These are phyloP conservation scores for Papilio protenor DNA, from an alignment of 2,888 invertebrate species.

Conservation along the genomic window DNA sequence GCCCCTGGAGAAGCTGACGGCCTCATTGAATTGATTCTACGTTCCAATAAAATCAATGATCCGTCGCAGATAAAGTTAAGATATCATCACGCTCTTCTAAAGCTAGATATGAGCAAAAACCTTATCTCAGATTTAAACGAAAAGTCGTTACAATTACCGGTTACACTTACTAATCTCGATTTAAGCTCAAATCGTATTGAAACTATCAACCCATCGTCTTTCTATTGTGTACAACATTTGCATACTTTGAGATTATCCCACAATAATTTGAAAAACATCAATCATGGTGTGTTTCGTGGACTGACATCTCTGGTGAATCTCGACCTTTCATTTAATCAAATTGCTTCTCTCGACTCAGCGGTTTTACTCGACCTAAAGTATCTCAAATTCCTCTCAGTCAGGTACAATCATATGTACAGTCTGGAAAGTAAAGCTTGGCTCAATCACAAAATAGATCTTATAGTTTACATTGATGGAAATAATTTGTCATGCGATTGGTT, in stretches of 20 bases:
- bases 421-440: conserved; percentile 70
- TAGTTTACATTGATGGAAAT: conserved; percentile 70
- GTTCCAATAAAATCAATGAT: conserved; percentile 69
- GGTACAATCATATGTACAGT: conserved; percentile 60
- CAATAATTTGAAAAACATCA: conserved; percentile 61
- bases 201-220: conserved; percentile 65
- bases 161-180: conserved; percentile 60
- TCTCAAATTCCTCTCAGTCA: conserved; percentile 61
- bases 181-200: conserved; percentile 65
- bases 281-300: conserved; percentile 70
- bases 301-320: conserved; percentile 57
- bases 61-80: conserved; percentile 59
- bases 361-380: conserved; percentile 67
- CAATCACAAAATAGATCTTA: conserved; percentile 61
- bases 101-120: conserved; percentile 67
- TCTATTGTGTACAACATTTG: conserved; percentile 58
- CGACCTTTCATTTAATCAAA: conserved; percentile 61
- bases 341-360: conserved; percentile 65
- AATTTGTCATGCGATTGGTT: conserved; percentile 72
- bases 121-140: conserved; percentile 60
- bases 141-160: conserved; percentile 63
- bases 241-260: conserved; percentile 63
- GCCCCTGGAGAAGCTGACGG: conserved; percentile 63
- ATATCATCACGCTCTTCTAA: conserved; percentile 60
- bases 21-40: conserved; percentile 60